A percentile compares a stretch with the other conserved stretches of the same genome.
These are phyloP conservation scores for Temnothorax ravouxi DNA, from an alignment of 2,888 invertebrate genomes.

Conservation along the genomic window DNA sequence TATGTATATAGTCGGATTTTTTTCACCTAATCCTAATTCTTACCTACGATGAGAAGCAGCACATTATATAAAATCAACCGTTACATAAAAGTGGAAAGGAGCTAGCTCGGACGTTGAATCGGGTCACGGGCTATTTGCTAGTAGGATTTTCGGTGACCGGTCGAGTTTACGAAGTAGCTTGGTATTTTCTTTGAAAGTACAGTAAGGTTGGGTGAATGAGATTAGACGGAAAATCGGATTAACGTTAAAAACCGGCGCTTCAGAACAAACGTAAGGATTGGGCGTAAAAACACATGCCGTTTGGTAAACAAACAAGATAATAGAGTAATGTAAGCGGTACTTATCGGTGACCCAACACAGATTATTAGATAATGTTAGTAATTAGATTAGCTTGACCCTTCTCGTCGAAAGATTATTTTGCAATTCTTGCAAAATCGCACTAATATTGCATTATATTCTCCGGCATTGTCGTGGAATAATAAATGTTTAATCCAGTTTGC, in stretches of 20 bases:
- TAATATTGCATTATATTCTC: neutral
- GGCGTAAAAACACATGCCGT: neutral
- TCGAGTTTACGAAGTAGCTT: constrained; percentile 40
- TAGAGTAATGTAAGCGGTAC: neutral
- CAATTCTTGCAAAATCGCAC: neutral
- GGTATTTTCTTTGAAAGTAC: constrained; percentile 44
- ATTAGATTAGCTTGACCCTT: neutral
- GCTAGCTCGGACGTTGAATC: constrained; percentile 48
- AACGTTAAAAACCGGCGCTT: constrained; percentile 26
- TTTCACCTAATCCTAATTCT: constrained; percentile 50
- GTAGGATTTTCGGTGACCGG: constrained; percentile 63
- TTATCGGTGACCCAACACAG: neutral
- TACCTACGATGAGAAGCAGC: constrained; percentile 39
- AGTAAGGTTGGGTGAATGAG: constrained; percentile 26
- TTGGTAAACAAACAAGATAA: constrained; percentile 12
- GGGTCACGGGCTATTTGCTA: constrained; percentile 65
- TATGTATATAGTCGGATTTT: constrained; percentile 5
- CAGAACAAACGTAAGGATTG: neutral
- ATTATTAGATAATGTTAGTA: neutral
- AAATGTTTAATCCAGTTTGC: constrained; percentile 10
- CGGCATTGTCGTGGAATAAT: neutral
- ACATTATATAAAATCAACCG: constrained; percentile 27
- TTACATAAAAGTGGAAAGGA: constrained; percentile 56
- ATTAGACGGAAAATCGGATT: constrained; percentile 38
- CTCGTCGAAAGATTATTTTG: constrained; percentile 6